Evolutionary conservation across 2,113 vertebrate species (phyloP).

Genomic region (Dendrocopos noguchii): DNA sequence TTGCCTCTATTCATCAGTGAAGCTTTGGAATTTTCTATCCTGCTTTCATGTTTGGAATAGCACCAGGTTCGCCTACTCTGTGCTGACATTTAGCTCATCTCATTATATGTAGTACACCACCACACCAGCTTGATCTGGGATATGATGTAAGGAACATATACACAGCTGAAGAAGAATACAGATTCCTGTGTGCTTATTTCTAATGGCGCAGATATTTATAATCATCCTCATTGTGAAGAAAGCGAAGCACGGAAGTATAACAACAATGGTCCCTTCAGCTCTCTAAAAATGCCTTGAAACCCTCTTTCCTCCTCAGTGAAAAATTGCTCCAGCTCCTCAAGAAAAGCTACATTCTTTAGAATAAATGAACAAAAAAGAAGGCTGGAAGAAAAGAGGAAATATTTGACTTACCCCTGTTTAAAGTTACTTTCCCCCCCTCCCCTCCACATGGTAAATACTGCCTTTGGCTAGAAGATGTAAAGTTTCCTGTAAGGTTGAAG

Average conservation of each 20-base stretch:
- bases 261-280: not conserved
- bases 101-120: slow-evolving; percentile 16
- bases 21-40: slow-evolving; percentile 16
- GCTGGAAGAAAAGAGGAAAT: not conserved
- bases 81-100: slow-evolving; percentile 65
- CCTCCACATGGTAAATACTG: not conserved
- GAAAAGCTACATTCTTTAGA: not conserved
- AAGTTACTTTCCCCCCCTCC: not conserved
- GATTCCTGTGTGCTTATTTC: not conserved
- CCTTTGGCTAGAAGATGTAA: not conserved
- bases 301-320: not conserved
- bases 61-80: slow-evolving; percentile 52
- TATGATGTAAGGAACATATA: slow-evolving; percentile 27
- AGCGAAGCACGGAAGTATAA: not conserved
- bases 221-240: slow-evolving; percentile 11
- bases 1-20: not conserved
- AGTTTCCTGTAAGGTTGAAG: not conserved
- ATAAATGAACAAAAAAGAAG: not conserved
- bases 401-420: not conserved
- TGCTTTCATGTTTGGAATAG: slow-evolving; percentile 37
- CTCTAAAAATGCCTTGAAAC: not conserved
- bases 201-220: slow-evolving; percentile 21
- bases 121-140: slow-evolving; percentile 19
- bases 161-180: slow-evolving; percentile 29
- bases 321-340: not conserved